Base-by-base conservation (phyloP, 2,113 vertebrate species). In the Gnathonemus echidnorhynchus region DNA sequence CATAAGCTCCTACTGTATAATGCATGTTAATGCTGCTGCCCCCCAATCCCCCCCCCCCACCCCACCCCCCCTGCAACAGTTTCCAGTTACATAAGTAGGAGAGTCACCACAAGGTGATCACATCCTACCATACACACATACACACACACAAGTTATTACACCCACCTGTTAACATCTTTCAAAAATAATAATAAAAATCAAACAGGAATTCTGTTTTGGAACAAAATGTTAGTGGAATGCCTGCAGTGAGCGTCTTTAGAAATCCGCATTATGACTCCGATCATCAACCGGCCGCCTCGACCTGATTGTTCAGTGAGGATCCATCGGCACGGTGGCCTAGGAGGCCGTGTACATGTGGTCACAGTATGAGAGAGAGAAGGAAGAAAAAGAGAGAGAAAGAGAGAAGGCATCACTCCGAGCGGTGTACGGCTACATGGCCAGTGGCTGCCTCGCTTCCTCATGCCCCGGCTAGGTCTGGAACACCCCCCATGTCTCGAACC, bases 41-140 rank as follows among this genome's bases (percentile, higher is more conserved):
- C 27, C 66, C 17, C 15, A 52, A 15, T 2, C 3, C 66, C 66
- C 86, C 31, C 17, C 31, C 74, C 53, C 70, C 39, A 39, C 17
- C 53, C 70, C 86, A n/a, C 21, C 39, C 58, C 31, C 90, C 86
- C 89, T 89, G 80, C 86, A 90, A 92, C 87, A 93, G 93, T 94
- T 95, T 95, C 94, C 94, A 95, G 95, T 96, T 95, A 94, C 93
- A 90, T 91, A 94, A 95, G 95, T 95, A 95, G 95, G 94, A 95
- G 92, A 92, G 93, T 95, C 94, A 94, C 49, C 89, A 91, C 86
- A 88, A 27, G 58, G 50, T 90, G 92, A 93, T 91, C 90, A 93
- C 91, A 91, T 92, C 92, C 92, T 87, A 93, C 93, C 92, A 91
- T 92, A 93, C 90, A 93, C 91, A 85, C 91, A 93, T 91, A 93